Evolutionary conservation across 2,113 vertebrate genomes (phyloP).

Genomic region (Mungos mungo): DNA sequence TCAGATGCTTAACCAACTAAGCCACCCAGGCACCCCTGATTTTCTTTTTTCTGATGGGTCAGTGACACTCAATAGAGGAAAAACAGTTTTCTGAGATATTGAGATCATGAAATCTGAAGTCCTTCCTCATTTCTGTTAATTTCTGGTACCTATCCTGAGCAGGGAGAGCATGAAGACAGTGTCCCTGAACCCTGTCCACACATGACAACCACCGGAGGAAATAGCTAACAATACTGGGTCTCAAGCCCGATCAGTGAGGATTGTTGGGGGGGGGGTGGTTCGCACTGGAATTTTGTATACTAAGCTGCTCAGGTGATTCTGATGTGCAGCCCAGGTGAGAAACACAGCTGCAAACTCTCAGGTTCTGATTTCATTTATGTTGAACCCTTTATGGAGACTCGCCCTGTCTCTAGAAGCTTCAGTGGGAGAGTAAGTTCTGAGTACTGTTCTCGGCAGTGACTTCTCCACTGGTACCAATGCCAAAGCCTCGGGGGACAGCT

Average conservation of each 20-base stretch:
- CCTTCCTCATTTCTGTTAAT: background rate
- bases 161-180: background rate
- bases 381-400: background rate
- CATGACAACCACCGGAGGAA: background rate
- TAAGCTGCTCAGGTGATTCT: background rate
- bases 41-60: background rate
- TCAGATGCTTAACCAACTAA: too few relatives aligned
- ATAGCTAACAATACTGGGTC: background rate
- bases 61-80: background rate
- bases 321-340: background rate
- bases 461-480: background rate
- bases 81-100: constrained; percentile 1
- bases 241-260: background rate
- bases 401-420: background rate
- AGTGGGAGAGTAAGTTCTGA: background rate
- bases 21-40: background rate
- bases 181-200: background rate
- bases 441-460: background rate
- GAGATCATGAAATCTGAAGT: constrained; percentile 35
- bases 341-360: background rate
- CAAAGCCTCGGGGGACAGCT: background rate
- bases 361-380: background rate
- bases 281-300: fast-evolving
- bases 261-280: too few relatives aligned
- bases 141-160: background rate